A percentile compares a stretch with the other conserved stretches of the same genome.
Conservation (phyloP, 2,797 vertebrate genomes). For the Pangasius djambal region DNA sequence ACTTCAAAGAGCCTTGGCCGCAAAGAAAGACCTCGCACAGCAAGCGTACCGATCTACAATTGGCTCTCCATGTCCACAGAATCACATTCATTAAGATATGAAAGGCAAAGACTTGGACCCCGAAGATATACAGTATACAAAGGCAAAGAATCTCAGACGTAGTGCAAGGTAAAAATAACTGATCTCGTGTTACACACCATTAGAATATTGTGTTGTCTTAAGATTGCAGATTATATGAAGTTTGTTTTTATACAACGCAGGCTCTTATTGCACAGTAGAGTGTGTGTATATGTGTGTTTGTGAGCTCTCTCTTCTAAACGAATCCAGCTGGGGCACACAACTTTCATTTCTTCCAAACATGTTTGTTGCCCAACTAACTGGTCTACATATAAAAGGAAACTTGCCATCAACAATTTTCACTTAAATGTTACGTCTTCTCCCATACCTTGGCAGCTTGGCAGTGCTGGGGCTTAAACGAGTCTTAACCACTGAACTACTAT, state of each 20-base stretch:
- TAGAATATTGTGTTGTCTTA: not conserved
- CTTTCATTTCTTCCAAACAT: conserved; percentile 28
- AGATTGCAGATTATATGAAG: not conserved
- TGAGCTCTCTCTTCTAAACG: conserved; percentile 15
- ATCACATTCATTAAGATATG: not conserved
- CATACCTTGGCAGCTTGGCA: not conserved
- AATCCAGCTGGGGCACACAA: conserved; percentile 24
- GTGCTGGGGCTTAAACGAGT: not conserved
- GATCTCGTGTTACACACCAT: not conserved
- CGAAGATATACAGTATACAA: not conserved
- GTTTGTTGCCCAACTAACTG: conserved; percentile 1
- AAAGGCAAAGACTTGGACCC: conserved; percentile 31
- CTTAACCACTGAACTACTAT: not conserved
- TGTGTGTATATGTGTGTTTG: not conserved
- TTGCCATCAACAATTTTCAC: not conserved
- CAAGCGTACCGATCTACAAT: conserved; percentile 54
- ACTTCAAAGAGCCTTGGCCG: conserved; percentile 60
- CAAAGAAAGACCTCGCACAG: conserved; percentile 33
- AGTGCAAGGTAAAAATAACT: not conserved
- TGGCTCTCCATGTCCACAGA: conserved; percentile 50
- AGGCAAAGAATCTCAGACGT: not conserved
- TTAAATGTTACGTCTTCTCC: not conserved
- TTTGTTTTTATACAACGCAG: conserved; percentile 36
- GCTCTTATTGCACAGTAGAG: conserved; percentile 15
- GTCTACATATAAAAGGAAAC: conserved; percentile 19